Percentiles rank a stretch among this genome's conserved stretches.
phyloP scores from a whole-genome alignment of 2,797 vertebrate species.

The Rhinichthys osculus region DNA sequence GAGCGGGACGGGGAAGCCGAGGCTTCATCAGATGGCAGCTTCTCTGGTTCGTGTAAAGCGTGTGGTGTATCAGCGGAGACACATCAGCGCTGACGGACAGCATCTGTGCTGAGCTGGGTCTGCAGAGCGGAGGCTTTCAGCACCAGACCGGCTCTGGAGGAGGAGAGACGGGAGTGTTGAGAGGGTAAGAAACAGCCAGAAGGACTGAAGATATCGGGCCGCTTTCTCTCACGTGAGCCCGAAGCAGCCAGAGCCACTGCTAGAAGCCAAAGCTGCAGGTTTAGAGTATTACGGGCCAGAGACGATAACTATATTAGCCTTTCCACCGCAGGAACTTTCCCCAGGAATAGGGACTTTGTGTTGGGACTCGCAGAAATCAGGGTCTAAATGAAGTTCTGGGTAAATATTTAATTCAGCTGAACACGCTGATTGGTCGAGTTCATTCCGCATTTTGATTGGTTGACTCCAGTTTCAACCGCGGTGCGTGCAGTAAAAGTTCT shows the following conservation, averaged over 20 bases:
- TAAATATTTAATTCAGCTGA: no score
- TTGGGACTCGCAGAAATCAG: no score
- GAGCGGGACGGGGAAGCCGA: slow-evolving; percentile 79
- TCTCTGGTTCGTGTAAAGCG: slow-evolving; percentile 91
- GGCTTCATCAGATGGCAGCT: slow-evolving; percentile 87
- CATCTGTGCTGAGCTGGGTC: slow-evolving; percentile 60
- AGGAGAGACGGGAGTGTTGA: slow-evolving; percentile 67
- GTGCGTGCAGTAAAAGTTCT: no score
- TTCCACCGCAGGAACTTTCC: no score
- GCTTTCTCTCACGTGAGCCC: neutral
- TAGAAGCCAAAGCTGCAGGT: neutral
- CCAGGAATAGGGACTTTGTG: no score
- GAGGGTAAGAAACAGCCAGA: slow-evolving; percentile 69
- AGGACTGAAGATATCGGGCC: slow-evolving; percentile 16
- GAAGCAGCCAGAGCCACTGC: neutral
- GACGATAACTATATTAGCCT: no score
- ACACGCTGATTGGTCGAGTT: no score
- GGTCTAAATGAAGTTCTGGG: no score
- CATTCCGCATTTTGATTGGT: no score
- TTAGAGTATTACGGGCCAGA: neutral
- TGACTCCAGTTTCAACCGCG: no score
- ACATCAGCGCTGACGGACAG: slow-evolving; percentile 82
- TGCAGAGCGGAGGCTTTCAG: slow-evolving; percentile 77
- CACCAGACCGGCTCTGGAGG: slow-evolving; percentile 72
- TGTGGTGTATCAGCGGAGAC: slow-evolving; percentile 78